Base-by-base conservation (phyloP, 2,797 vertebrate species). In the Acrossocheilus fasciatus region DNA sequence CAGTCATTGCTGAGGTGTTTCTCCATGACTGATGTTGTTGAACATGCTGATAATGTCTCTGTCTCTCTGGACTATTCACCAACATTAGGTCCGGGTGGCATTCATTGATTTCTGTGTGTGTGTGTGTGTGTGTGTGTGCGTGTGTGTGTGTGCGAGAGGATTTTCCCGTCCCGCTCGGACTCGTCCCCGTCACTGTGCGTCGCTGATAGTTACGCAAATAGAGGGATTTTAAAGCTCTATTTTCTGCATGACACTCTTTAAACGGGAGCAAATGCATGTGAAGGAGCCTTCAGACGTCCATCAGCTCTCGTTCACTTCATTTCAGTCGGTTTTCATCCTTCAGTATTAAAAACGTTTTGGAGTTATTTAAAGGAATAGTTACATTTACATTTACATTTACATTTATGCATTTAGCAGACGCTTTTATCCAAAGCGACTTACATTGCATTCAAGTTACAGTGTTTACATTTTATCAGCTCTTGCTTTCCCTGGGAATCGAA, bases 161-260 rank as follows among this genome's bases (percentile, higher is more conserved):
- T 66, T 34, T 52, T 17, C 10, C 57, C 54, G 34, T 66, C 76
- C 72, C 47, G 62, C 77, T 26, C 41, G 45, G 41, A 12, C 76
- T n/a, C 41, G 50, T 87, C 88, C 84, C 92, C 89, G 88, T 79
- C 94, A 93, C 92, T 95, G 95, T 92, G 72, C 92, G 91, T 92
- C 91, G 92, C 90, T 95, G 95, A 96, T 96, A 95, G 94, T 96
- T 96, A 94, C 91, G 89, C 94, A 95, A 95, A 95, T 95, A 93
- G 93, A 93, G 78, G 93, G 92, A 91, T 94, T 94, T 93, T 92
- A 87, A 93, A 92, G 90, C 93, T 90, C 91, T 91, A 93, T 95
- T 95, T 95, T 94, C 92, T 93, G 92, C 92, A 90, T 94, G 93
- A 89, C 89, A 92, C 84, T 93, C 85, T 90, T 91, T 59, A 90